Conservation (phyloP, 2,797 vertebrate species). For the Agapornis canus region DNA sequence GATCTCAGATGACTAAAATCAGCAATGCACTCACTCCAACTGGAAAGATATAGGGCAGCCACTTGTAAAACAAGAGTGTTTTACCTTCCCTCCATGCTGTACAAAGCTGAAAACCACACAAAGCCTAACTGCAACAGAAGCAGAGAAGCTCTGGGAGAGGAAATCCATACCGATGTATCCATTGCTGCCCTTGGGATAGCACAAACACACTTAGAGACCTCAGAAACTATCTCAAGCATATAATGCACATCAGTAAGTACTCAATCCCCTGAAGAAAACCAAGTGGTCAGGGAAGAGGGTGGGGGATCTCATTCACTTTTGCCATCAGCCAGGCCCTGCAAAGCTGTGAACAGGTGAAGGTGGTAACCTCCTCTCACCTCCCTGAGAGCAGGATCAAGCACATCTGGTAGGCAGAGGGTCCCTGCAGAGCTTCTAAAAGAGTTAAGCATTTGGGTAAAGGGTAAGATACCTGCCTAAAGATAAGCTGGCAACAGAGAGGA, state of each 20-base stretch:
- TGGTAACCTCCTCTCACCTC: background rate
- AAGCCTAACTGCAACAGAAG: background rate
- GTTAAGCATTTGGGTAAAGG: background rate
- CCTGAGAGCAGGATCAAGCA: background rate
- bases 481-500: background rate
- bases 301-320: background rate
- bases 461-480: background rate
- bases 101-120: background rate
- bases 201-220: background rate
- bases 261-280: background rate
- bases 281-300: background rate
- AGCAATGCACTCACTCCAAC: background rate
- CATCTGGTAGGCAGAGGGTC: background rate
- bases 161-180: background rate
- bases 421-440: background rate
- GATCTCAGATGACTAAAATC: background rate
- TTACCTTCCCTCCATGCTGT: background rate
- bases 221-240: background rate
- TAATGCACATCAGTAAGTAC: background rate
- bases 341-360: slow-evolving; percentile 20
- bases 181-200: background rate
- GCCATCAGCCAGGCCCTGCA: background rate
- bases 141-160: background rate
- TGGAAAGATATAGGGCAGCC: background rate
- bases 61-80: background rate